Conservation (phyloP, 2,113 vertebrate genomes). For the Malurus alboscapulatus region DNA sequence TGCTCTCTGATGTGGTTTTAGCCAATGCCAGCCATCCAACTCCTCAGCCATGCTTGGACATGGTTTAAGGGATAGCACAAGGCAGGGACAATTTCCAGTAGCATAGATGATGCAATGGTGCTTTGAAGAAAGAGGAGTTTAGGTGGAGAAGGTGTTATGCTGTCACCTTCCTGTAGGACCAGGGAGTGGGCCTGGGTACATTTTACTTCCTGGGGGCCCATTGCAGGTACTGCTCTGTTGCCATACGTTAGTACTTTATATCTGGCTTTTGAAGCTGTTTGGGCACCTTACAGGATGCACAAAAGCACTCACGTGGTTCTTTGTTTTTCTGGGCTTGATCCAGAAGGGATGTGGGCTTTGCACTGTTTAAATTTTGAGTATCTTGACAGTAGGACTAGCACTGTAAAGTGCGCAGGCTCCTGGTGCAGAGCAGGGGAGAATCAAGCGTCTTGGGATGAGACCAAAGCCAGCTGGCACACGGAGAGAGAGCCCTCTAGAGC, state of each 20-base stretch:
- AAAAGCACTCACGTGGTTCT: background rate
- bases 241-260: background rate
- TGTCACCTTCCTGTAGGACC: background rate
- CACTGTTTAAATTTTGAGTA: background rate
- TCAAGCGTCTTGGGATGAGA: background rate
- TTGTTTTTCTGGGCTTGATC: constrained; percentile 24
- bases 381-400: background rate
- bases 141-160: too few species aligned
- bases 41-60: background rate
- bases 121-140: background rate
- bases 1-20: background rate
- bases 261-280: background rate
- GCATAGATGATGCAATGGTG: background rate
- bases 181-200: background rate
- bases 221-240: background rate
- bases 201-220: background rate
- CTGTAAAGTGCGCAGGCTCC: background rate
- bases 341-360: constrained; percentile 25
- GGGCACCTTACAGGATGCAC: background rate
- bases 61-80: background rate
- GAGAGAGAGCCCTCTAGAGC: background rate
- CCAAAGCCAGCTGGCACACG: background rate
- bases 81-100: background rate
- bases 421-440: background rate
- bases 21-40: background rate